phyloP scores from a whole-genome alignment of 2,113 vertebrate species.

The Anas platyrhynchos region DNA sequence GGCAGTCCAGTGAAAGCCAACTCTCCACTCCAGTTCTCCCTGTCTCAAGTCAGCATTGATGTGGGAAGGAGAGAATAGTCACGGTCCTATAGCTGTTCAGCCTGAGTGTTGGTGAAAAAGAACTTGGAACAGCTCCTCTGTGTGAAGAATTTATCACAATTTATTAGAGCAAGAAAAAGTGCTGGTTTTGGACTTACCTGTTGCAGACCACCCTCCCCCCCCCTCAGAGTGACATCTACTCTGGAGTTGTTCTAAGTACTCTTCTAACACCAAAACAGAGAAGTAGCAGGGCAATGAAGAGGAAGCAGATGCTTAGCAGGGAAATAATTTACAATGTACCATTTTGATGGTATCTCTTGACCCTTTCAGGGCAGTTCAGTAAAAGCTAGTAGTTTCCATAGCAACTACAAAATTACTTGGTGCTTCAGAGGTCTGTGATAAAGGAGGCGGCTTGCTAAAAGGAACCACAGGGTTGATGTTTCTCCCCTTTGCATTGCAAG shows the following conservation, averaged over 20 bases:
- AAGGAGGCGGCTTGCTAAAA: background rate
- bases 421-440: constrained; percentile 49
- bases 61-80: background rate
- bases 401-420: constrained; percentile 58
- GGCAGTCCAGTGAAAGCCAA: background rate
- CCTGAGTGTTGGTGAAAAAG: background rate
- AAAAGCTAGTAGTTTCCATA: constrained; percentile 51
- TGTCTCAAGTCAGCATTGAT: background rate
- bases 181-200: background rate
- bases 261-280: background rate
- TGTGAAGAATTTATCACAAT: background rate
- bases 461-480: constrained; percentile 11
- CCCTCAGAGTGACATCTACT: background rate
- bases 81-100: background rate
- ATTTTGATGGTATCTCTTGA: constrained; percentile 46
- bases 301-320: constrained; percentile 34
- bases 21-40: background rate
- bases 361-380: constrained; percentile 45
- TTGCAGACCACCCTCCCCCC: background rate
- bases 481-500: constrained; percentile 4
- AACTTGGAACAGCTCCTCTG: background rate
- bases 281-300: constrained; percentile 8
- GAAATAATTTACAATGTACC: constrained; percentile 13
- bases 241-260: background rate
- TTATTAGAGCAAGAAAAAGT: background rate